phyloP scores from a whole-genome alignment of 2,113 vertebrate species.

The Stigmatopora nigra region DNA sequence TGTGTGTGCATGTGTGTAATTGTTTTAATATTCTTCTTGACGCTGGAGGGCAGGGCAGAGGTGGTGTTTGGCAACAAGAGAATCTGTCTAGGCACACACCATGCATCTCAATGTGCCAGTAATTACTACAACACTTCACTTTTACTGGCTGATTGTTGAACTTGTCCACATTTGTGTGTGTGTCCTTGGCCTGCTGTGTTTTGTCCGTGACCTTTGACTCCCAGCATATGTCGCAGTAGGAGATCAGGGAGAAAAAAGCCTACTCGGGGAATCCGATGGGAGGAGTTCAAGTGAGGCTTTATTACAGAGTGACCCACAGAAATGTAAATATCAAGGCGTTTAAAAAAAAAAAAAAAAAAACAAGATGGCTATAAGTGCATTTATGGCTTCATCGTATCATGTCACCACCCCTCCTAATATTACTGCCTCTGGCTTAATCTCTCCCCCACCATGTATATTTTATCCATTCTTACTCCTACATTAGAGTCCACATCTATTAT shows the following conservation, averaged over 20 bases:
- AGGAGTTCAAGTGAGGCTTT: slow-evolving; percentile 27
- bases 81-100: slow-evolving; percentile 6
- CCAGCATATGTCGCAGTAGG: slow-evolving; percentile 49
- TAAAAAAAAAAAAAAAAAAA: slow-evolving; percentile 8
- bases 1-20: neutral
- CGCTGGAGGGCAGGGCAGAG: slow-evolving; percentile 13
- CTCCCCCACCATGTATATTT: slow-evolving; percentile 61
- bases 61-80: slow-evolving; percentile 12
- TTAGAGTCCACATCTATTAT: slow-evolving; percentile 65
- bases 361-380: neutral
- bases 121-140: slow-evolving; percentile 6
- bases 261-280: slow-evolving; percentile 18
- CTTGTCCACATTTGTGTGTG: slow-evolving; percentile 19
- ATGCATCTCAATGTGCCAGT: slow-evolving; percentile 24
- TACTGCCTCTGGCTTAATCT: slow-evolving; percentile 23
- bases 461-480: slow-evolving; percentile 59
- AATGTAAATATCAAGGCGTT: slow-evolving; percentile 8
- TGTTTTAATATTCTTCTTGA: slow-evolving; percentile 27
- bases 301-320: slow-evolving; percentile 5
- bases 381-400: slow-evolving; percentile 35
- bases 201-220: slow-evolving; percentile 45
- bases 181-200: slow-evolving; percentile 24
- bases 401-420: slow-evolving; percentile 25
- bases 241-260: slow-evolving; percentile 27
- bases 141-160: slow-evolving; percentile 7